phyloP scores from a whole-genome alignment of 2,797 vertebrate genomes.

The Smutsia gigantea region DNA sequence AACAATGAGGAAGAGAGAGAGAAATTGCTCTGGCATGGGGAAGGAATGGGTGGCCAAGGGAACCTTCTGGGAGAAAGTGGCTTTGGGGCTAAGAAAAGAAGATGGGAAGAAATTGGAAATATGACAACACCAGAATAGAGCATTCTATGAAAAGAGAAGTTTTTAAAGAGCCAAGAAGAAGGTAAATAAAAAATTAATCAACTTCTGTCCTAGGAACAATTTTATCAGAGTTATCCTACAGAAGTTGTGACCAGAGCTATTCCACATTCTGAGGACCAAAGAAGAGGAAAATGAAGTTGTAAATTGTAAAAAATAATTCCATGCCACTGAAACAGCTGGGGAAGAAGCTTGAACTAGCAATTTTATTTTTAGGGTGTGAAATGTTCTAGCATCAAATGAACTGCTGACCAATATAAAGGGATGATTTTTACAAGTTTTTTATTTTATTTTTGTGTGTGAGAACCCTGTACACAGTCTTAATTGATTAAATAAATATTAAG shows the following conservation, averaged over 20 bases:
- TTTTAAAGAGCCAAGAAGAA: neutral
- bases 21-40: neutral
- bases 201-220: neutral
- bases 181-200: neutral
- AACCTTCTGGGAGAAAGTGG: neutral
- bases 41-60: neutral
- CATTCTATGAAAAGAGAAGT: neutral
- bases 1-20: neutral
- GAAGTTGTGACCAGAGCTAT: neutral
- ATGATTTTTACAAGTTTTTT: neutral
- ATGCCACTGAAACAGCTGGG: neutral
- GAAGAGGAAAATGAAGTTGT: neutral
- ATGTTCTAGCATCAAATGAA: neutral
- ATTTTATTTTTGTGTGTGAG: neutral
- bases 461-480: neutral
- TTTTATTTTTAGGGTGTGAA: conserved; percentile 20
- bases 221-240: neutral
- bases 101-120: neutral
- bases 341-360: neutral
- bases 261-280: neutral
- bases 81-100: neutral
- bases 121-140: neutral
- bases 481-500: neutral
- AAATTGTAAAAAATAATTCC: neutral
- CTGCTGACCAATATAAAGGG: neutral